Percentiles rank a stretch among this genome's conserved stretches.
phyloP scores from a whole-genome alignment of 2,888 invertebrate genomes.

The Drosophila diplacantha region DNA sequence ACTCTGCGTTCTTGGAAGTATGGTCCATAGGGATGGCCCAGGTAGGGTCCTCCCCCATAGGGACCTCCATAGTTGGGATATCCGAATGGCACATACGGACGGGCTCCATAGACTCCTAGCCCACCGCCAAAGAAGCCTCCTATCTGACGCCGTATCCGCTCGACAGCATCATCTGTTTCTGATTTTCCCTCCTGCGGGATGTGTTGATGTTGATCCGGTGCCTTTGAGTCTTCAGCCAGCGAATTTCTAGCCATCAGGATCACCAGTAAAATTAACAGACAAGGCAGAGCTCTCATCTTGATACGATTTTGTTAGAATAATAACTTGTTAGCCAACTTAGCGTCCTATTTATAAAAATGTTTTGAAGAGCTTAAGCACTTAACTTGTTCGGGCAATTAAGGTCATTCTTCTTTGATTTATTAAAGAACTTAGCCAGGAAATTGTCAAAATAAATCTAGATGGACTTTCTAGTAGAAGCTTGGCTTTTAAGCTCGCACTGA shows the following conservation, averaged over 20 bases:
- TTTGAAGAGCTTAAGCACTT: not conserved
- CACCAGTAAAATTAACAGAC: slow-evolving; percentile 1
- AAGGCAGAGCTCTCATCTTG: slow-evolving; percentile 33
- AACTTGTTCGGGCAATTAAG: slow-evolving; percentile 30
- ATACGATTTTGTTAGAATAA: not conserved
- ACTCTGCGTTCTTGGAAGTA: slow-evolving; percentile 7
- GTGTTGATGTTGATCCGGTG: not conserved
- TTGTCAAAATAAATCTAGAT: not conserved
- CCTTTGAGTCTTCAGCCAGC: slow-evolving; percentile 5
- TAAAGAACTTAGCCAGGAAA: not conserved
- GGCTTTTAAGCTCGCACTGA: not conserved
- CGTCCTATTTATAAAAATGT: slow-evolving; percentile 36
- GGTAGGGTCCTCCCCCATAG: not conserved
- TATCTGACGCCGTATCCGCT: slow-evolving; percentile 40
- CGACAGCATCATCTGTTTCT: slow-evolving; percentile 3
- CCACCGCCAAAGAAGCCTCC: slow-evolving; percentile 21
- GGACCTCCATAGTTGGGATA: slow-evolving; percentile 1
- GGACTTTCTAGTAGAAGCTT: not conserved
- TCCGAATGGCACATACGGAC: not conserved
- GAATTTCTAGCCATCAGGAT: slow-evolving; percentile 11
- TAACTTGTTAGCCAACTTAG: not conserved
- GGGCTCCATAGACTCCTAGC: slow-evolving; percentile 9
- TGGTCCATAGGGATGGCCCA: slow-evolving; percentile 3
- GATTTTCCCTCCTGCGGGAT: not conserved
- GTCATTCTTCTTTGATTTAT: slow-evolving; percentile 32